Evolutionary conservation across 2,888 invertebrate species (phyloP).

Genomic region (Diplazon laetatorius): DNA sequence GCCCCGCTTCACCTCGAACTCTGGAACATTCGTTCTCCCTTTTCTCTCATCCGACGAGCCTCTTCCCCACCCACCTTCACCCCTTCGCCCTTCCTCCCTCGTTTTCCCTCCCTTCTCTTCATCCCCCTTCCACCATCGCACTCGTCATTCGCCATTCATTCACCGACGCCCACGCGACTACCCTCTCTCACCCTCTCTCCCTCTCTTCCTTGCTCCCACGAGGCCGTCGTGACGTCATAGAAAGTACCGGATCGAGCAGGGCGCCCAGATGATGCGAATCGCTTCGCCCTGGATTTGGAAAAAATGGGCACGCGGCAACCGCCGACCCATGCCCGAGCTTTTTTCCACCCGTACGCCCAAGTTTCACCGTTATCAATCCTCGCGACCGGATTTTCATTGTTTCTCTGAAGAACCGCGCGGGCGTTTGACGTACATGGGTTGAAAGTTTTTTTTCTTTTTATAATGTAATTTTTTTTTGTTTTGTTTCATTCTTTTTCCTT

Average conservation of each 20-base stretch:
- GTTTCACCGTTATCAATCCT: too few species aligned
- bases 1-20: too few species aligned
- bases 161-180: conserved; percentile 62
- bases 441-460: too few species aligned
- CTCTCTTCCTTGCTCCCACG: conserved; percentile 30
- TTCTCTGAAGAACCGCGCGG: too few species aligned
- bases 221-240: conserved; percentile 73
- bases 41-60: too few species aligned
- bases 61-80: conserved; percentile 35
- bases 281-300: conserved; percentile 60
- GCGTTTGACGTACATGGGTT: too few species aligned
- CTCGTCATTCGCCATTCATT: conserved; percentile 53
- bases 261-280: conserved; percentile 38
- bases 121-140: background rate
- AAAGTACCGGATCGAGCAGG: conserved; percentile 61
- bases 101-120: background rate
- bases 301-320: too few species aligned
- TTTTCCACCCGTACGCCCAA: background rate
- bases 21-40: too few species aligned
- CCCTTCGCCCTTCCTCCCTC: background rate
- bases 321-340: too few species aligned
- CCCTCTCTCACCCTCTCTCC: conserved; percentile 36
- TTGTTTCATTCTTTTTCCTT: too few species aligned
- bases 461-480: too few species aligned
- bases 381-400: too few species aligned